Base-by-base conservation (phyloP, 1,140 invertebrate species). In the Oedothorax gibbosus region DNA sequence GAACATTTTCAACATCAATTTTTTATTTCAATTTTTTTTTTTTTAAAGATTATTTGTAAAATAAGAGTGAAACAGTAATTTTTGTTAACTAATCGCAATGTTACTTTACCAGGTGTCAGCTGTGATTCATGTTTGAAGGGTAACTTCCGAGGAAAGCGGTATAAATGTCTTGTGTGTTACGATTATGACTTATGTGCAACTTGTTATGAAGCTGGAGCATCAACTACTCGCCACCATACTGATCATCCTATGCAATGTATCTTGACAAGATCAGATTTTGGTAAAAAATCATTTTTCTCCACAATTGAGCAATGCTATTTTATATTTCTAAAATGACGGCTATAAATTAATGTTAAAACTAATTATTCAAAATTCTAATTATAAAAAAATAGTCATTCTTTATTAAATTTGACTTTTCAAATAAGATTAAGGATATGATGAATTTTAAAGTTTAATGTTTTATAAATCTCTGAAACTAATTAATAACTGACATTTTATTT, bases 211-310 rank as follows among this genome's bases (percentile, higher is more conserved):
- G 94, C 94, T 89, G 96, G 97, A 88, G 96, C 96, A 69, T 97
- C 95, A 79, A 97, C 96, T n/a, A 96, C 96, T 79, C 93, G 96
- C 87, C 98, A 99, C 91, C 95, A 95, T 86, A 94, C 95, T 88
- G 96, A 98, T 91, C 98, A 99, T 92, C 96, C 98, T 85, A 97
- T 99, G 95, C 98, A 99, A 92, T 99, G 97, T 90, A 99, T 99
- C 89, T 93, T 99, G 88, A 98, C 97, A 88, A 93, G 97, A 92
- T 94, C 95, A 91, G 97, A 99, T 92, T 97, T 96, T 93, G 97
- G 95, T 96, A 92, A 93, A 91, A 53, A 35, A 35, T 35, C 1
- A 35, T 35, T 35, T 35, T 35, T 35, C 35, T 35, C 35, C 35
- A 35, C 35, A 35, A 35, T 35, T 35, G 35, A 35, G 5, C 35